Base-by-base conservation (phyloP, 2,113 vertebrate species). In the Ceyx margarethae region DNA sequence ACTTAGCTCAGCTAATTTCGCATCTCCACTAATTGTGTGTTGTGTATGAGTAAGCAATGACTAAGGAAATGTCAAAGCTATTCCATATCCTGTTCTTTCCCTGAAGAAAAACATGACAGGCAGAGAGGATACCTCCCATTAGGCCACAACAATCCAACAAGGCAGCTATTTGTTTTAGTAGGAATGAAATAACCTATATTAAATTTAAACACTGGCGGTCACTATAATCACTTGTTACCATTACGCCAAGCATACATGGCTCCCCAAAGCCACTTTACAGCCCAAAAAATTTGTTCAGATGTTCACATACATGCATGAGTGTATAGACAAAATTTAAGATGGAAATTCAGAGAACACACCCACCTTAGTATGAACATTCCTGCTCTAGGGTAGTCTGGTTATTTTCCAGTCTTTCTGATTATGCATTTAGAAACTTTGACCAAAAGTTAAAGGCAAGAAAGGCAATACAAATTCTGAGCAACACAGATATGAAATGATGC, bases 1-100 rank as follows among this genome's bases (percentile, higher is more conserved):
- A 96, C 93, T 95, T 94, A 94, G 90, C 90, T 96, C 97, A 97
- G 93, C 95, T 95, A 86, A 93, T 97, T 96, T 96, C 96, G 94
- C 96, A 96, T 96, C 96, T 94, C 92, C 94, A 94, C 33, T 33
- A 33, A 92, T 94, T 95, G 88, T 93, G 93, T 92, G 95, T 73
- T 94, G 85, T 60, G 73, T 95, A 95, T 85, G 93, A 96, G 95
- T 96, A 97, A 97, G 96, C 93, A 95, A 54, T 72, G 88, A 96
- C 89, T 97, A 94, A 96, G 96, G 95, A 97, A 97, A 96, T 65
- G 53, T 91, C 88, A 92, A 75, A 91, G 90, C 89, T 92, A 94
- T 90, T 93, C 93, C 92, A 90, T 93, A 96, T 96, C 92, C 96
- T 97, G 97, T 95, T 89, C 94, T 97, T 84, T 95, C 95, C 94